These are phyloP conservation scores for Cydia strobilella DNA, from an alignment of 1,140 invertebrate genomes.

Conservation along the genomic window DNA sequence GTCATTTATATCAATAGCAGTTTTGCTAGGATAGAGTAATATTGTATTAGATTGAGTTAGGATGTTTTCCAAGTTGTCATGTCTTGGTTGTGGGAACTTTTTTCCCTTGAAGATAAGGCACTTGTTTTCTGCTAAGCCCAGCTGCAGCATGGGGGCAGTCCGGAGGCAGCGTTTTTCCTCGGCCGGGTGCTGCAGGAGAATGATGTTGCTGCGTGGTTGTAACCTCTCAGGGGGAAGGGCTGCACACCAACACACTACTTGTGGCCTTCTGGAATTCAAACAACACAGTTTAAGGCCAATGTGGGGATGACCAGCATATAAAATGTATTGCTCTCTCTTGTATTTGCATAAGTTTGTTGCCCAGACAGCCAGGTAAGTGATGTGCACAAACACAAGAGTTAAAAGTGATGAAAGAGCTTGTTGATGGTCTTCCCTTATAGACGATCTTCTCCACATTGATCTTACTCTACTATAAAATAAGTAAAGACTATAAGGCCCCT, in stretches of 20 bases:
- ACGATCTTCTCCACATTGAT: too few species aligned
- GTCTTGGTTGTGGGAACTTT: constrained; percentile 87
- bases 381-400: too few species aligned
- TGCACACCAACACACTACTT: constrained; percentile 94
- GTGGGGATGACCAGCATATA: constrained; percentile 25
- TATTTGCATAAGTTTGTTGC: too few species aligned
- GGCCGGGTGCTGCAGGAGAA: constrained; percentile 95
- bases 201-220: constrained; percentile 84
- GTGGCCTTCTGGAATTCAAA: constrained; percentile 85
- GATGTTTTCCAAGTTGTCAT: constrained; percentile 84
- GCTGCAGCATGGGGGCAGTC: constrained; percentile 92
- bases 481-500: too few species aligned
- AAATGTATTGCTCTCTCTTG: neutral
- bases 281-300: constrained; percentile 24
- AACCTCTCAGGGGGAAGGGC: constrained; percentile 87
- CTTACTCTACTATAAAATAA: too few species aligned
- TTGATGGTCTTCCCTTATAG: too few species aligned
- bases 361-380: too few species aligned
- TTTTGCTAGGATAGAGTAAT: constrained; percentile 90
- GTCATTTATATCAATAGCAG: constrained; percentile 84
- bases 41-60: constrained; percentile 86
- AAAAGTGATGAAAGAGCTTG: too few species aligned
- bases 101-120: constrained; percentile 92
- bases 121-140: constrained; percentile 86
- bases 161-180: constrained; percentile 94